Evolutionary conservation across 1,140 invertebrate species (phyloP), one percentile per base, ranked within the genome.

Genomic region (Idris sp.): DNA sequence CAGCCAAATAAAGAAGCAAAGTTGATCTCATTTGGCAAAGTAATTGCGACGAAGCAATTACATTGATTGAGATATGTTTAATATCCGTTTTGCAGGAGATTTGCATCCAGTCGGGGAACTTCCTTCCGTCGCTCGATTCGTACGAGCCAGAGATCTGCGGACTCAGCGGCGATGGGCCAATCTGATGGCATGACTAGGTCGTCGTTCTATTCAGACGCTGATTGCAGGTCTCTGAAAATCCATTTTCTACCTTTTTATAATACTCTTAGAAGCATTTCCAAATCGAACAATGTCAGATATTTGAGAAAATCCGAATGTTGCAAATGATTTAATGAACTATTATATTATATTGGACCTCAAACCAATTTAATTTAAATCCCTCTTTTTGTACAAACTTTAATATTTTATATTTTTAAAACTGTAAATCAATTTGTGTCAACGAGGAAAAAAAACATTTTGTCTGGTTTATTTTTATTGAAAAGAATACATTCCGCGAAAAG

Each of bases 61-160:
- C 43, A 71, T 69, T 64, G 64, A 77, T 74, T 69, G 59, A 69
- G 54, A 76, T 69, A 71, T 68, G 58, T 65, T 69, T 69, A 77
- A 77, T 74, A 62, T 73, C 68, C 58, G 25, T 74, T 79, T 72
- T 40, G 33, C 67, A 85, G 84, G 25, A 80, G 88, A 75, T 86
- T 83, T 59, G 79, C 74, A 28, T 81, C 82, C 19, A 81, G 64
- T 51, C 83, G 87, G 62, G 89, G 74, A 22, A 22, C 88, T 19
- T 91, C 90, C 3, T 89, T 89, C 73, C 88, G 90, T 74, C 88
- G 91, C 71, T 93, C 93, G 4, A 89, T 91, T 22, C 89, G 93
- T 35, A 88, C 89, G 18, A 93, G 92, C 2, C 92, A 93, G 41
- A 89, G 92, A 61, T 94, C 94, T 2, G 90, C 90, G 0, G 91